A percentile compares a stretch with the other conserved stretches of the same genome.
These are phyloP conservation scores for Gasterosteus aculeatus DNA, from an alignment of 2,113 vertebrate species.

Conservation along the genomic window DNA sequence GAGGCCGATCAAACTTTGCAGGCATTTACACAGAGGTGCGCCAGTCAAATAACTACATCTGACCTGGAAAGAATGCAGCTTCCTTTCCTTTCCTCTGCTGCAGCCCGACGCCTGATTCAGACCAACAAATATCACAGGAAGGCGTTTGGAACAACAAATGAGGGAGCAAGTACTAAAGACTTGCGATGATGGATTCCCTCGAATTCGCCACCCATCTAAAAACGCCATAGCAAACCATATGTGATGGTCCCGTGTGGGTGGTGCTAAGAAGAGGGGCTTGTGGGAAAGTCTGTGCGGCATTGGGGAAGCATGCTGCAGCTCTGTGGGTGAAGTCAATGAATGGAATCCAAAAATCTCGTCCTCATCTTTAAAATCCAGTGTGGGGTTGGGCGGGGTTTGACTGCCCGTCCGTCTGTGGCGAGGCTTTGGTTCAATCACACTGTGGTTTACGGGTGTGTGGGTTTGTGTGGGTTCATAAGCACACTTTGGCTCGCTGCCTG, in stretches of 20 bases:
- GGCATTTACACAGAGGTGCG: too few relatives aligned
- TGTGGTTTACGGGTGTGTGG: constrained; percentile 11
- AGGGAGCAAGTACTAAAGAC: background rate
- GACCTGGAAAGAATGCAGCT: background rate
- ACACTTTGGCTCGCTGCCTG: constrained; percentile 73
- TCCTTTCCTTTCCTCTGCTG: too few relatives aligned
- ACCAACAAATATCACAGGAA: background rate
- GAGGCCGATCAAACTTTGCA: too few relatives aligned
- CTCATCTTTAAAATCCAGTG: constrained; percentile 45
- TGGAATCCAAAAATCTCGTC: constrained; percentile 41
- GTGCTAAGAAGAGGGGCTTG: constrained; percentile 22
- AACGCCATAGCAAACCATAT: constrained; percentile 2
- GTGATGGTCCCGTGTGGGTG: constrained; percentile 14
- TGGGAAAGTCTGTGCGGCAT: constrained; percentile 28
- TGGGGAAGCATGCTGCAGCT: background rate
- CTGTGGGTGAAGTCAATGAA: constrained; percentile 43
- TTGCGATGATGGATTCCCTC: background rate
- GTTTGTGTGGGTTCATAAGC: constrained; percentile 25
- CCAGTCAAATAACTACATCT: too few relatives aligned
- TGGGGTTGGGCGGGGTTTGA: constrained; percentile 2
- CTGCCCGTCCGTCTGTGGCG: constrained; percentile 32
- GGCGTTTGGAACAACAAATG: background rate
- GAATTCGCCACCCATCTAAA: background rate
- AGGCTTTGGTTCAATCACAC: constrained; percentile 43
- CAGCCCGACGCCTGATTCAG: background rate